Base-by-base conservation (phyloP, 2,113 vertebrate genomes). In the Brachypodius melanocephalos region DNA sequence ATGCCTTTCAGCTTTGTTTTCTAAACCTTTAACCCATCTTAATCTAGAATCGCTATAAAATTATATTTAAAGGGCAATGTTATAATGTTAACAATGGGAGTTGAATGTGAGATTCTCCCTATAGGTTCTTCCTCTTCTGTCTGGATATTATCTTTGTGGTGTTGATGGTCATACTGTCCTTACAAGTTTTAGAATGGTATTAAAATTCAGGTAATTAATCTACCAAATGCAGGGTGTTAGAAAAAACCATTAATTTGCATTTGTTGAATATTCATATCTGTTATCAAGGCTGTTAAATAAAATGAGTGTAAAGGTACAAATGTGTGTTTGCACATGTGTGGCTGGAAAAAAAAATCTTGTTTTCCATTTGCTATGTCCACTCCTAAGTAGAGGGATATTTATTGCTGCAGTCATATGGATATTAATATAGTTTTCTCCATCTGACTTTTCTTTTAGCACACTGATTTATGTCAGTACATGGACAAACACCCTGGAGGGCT, bases 381-480 rank as follows among this genome's bases (percentile, higher is more conserved):
- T 93, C 84, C 85, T 88, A 96, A 95, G 58, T 74, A 91, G 88
- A 78, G 94, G 62, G 88, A 62, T 95, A 95, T 95, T 97, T 96
- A 96, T 97, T 97, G 38, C 94, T 97, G 52, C 63, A 86, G 83
- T 96, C 76, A 48, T 72, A 95, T n/a, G 66, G 81, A 85, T 95
- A 95, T 90, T 98, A 96, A 98, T 95, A 88, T 48, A 34, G 81
- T 93, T 95, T 89, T 88, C 67, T 85, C 79, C 72, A 62, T 88
- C 84, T 96, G 92, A 46, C 97, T 96, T 94, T 94, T 96, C 95
- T 93, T 97, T 88, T 96, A 99, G 99, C 99, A 99, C 95, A 99
- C 99, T 97, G 99, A 99, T 98, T 98, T 99, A 97, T 99, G 99
- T 98, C 99, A 99, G 98, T 99, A 99, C 97, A 99, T 99, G 99